Evolutionary conservation across 2,888 invertebrate genomes (phyloP).

Genomic region (Lydus trimaculatus): DNA sequence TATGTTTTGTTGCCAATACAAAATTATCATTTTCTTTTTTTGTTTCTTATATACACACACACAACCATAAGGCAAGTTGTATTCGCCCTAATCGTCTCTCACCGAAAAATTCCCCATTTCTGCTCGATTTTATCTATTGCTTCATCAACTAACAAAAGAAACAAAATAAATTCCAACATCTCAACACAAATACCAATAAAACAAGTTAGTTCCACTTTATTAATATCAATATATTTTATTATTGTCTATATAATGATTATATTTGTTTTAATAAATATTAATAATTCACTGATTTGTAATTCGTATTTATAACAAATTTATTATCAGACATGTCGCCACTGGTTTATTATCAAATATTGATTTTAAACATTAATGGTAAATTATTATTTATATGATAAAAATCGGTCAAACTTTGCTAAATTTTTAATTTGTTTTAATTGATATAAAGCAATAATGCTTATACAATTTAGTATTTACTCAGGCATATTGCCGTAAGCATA

Average conservation of each 20-base stretch:
- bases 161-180: conserved; percentile 8
- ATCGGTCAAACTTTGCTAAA: conserved; percentile 1
- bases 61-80: neutral
- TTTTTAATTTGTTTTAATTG: conserved; percentile 15
- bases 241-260: neutral
- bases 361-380: neutral
- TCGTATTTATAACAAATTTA: neutral
- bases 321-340: neutral
- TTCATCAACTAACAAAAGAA: conserved; percentile 18
- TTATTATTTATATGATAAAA: neutral
- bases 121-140: conserved; percentile 10
- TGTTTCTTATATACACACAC: neutral
- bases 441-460: conserved; percentile 9
- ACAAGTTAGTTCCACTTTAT: neutral
- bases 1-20: conserved; percentile 51
- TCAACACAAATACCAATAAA: conserved; percentile 7
- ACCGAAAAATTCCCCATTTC: neutral
- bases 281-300: neutral
- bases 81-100: neutral
- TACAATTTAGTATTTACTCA: conserved; percentile 22
- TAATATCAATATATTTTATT: no score
- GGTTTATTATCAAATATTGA: neutral
- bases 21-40: conserved; percentile 54
- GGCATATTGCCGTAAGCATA: conserved; percentile 23
- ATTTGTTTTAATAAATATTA: neutral